Percentiles rank a stretch among this genome's conserved stretches.
phyloP scores from a whole-genome alignment of 1,140 invertebrate species.

The Nautilus pompilius region DNA sequence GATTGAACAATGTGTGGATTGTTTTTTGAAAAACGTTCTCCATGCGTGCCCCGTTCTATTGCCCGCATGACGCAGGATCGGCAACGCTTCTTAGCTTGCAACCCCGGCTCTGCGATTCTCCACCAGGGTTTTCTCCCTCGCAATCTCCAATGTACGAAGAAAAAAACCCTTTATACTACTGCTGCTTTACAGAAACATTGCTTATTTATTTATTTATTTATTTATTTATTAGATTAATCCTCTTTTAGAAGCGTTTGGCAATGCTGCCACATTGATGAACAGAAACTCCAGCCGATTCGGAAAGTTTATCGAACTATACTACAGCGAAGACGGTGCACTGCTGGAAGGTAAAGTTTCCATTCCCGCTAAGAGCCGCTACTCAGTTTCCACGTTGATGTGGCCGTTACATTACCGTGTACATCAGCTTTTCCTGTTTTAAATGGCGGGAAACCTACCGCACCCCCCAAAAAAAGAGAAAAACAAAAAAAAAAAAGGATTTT shows the following conservation, averaged over 20 bases:
- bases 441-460: not conserved
- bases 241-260: constrained; percentile 95
- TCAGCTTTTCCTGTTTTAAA: not conserved
- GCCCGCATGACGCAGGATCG: not conserved
- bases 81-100: not conserved
- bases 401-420: not conserved
- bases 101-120: not conserved
- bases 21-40: no score
- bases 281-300: constrained; percentile 95
- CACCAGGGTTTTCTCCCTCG: not conserved
- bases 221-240: constrained; percentile 67
- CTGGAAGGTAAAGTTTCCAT: constrained; percentile 65
- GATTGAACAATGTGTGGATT: no score
- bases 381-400: not conserved
- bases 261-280: constrained; percentile 93
- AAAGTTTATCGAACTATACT: constrained; percentile 76
- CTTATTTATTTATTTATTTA: not conserved
- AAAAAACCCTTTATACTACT: not conserved
- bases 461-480: no score
- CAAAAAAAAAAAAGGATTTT: not conserved
- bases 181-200: not conserved
- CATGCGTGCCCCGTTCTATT: not conserved
- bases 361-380: not conserved
- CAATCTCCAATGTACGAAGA: not conserved
- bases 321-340: constrained; percentile 64